Conservation (phyloP, 2,113 vertebrate species). For the Chaenocephalus aceratus region DNA sequence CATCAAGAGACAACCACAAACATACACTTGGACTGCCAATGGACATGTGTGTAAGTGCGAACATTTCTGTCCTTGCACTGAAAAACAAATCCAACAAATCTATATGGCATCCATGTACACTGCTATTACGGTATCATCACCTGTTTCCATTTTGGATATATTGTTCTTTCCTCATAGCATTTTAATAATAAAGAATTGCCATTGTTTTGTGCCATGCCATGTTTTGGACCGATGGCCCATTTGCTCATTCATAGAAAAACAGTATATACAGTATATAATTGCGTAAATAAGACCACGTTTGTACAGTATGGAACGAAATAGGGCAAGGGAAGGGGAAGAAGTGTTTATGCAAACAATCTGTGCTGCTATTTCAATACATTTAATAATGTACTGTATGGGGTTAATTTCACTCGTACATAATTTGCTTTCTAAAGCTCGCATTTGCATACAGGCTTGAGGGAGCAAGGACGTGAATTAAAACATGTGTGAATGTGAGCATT, state of each 20-base stretch:
- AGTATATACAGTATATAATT: not conserved
- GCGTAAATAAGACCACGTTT: slow-evolving; percentile 30
- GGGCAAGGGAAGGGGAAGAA: not conserved
- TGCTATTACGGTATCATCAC: not conserved
- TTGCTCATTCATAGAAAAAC: no score
- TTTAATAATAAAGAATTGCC: slow-evolving; percentile 1
- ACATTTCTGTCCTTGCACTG: not conserved
- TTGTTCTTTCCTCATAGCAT: not conserved
- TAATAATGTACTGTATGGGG: slow-evolving; percentile 33
- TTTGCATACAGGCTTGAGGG: slow-evolving; percentile 58
- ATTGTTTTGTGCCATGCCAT: no score
- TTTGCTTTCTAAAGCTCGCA: slow-evolving; percentile 52
- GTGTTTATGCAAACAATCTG: slow-evolving; percentile 31
- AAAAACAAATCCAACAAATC: slow-evolving; percentile 11
- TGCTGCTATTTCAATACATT: slow-evolving; percentile 38
- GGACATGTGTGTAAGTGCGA: not conserved
- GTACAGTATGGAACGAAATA: slow-evolving; percentile 6
- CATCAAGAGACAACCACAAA: slow-evolving; percentile 30
- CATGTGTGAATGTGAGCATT: slow-evolving; percentile 18
- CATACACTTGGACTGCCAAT: not conserved
- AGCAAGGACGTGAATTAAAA: slow-evolving; percentile 31
- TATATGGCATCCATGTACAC: not conserved
- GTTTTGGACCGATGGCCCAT: no score
- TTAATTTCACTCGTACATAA: slow-evolving; percentile 42
- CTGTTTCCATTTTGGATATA: not conserved